Percentiles rank a stretch among this genome's conserved stretches.
Conservation (phyloP, 1,140 invertebrate genomes). For the Conus betulinus region DNA sequence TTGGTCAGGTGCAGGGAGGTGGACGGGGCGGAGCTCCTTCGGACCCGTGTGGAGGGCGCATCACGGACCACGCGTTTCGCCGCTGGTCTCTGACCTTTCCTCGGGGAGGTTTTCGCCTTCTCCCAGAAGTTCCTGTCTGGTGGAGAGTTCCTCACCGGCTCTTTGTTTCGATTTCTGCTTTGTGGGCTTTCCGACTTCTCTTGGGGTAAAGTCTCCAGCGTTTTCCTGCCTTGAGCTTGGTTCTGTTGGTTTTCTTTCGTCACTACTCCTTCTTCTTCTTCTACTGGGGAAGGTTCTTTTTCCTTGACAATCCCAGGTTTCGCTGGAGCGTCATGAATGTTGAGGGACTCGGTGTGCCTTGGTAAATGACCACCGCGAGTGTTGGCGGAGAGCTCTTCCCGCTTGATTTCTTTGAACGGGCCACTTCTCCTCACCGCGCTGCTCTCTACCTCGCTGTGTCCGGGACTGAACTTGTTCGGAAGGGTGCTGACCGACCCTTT, state of each 20-base stretch:
- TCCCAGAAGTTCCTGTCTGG: neutral
- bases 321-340: neutral
- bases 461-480: neutral
- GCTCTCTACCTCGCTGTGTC: neutral
- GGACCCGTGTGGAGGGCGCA: neutral
- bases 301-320: neutral
- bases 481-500: constrained; percentile 15
- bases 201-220: too few species aligned
- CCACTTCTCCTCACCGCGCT: neutral
- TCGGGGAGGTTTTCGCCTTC: neutral
- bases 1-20: neutral
- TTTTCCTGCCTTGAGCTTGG: too few species aligned
- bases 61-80: neutral
- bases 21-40: neutral
- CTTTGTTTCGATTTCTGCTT: neutral
- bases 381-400: neutral
- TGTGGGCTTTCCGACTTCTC: too few species aligned
- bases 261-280: too few species aligned
- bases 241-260: too few species aligned
- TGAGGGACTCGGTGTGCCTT: neutral
- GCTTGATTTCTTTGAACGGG: constrained; percentile 4
- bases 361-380: neutral
- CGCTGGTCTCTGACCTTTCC: neutral
- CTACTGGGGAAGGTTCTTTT: too few species aligned
- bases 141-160: neutral